Conservation (phyloP, 1,140 invertebrate genomes). For the Zaprionus ornatus region DNA sequence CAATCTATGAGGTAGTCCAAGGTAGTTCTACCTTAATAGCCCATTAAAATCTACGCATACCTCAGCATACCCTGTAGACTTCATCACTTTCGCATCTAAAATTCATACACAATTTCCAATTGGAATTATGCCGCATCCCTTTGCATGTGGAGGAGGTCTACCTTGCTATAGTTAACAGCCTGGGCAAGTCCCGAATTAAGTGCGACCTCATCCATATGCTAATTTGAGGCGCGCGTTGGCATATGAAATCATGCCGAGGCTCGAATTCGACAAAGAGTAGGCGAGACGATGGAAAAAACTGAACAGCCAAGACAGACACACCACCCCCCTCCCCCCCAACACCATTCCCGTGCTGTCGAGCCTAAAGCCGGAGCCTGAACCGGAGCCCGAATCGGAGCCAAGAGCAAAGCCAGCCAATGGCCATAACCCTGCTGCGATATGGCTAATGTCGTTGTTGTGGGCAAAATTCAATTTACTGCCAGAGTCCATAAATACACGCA, state of each 20-base stretch:
- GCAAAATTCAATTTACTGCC: constrained; percentile 80
- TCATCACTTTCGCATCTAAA: not conserved
- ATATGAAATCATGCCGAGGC: constrained; percentile 51
- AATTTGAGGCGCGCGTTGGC: constrained; percentile 51
- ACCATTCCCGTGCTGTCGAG: not conserved
- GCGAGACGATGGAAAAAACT: not conserved
- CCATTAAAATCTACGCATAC: no score
- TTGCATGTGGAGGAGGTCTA: not conserved
- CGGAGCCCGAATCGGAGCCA: not conserved
- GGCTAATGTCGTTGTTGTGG: constrained; percentile 79
- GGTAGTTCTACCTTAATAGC: no score
- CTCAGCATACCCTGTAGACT: no score
- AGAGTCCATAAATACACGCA: constrained; percentile 69
- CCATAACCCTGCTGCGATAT: constrained; percentile 55
- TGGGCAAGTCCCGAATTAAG: not conserved
- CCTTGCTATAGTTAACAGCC: not conserved
- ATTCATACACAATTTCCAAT: not conserved
- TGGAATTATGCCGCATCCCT: not conserved
- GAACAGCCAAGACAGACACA: not conserved
- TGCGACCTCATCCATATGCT: constrained; percentile 56
- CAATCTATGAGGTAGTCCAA: no score
- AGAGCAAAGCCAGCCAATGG: constrained; percentile 7
- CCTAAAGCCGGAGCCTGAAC: not conserved
- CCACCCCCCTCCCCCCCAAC: no score
- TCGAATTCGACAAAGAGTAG: not conserved